Conservation (phyloP, 2,113 vertebrate species). For the Noctilio leporinus region DNA sequence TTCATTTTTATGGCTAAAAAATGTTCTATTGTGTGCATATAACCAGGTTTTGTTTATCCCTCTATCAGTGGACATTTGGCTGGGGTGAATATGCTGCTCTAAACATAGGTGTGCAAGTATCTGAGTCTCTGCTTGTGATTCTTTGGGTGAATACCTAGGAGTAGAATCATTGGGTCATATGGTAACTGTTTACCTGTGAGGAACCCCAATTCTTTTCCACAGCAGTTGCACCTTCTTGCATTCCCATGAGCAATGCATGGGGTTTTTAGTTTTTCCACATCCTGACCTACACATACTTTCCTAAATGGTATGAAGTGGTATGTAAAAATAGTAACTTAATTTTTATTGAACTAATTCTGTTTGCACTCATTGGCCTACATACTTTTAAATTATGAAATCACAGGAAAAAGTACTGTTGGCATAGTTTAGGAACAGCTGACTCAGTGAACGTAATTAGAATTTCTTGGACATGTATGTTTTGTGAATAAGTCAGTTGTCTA, state of each 20-base stretch:
- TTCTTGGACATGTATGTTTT: not conserved
- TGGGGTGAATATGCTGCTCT: not conserved
- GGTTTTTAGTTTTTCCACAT: not conserved
- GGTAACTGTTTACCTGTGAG: not conserved
- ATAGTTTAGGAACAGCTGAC: not conserved
- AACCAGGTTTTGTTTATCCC: not conserved
- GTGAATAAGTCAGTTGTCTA: not conserved
- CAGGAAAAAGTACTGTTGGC: not conserved
- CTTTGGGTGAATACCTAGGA: not conserved
- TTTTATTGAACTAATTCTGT: not conserved
- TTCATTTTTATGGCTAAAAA: not conserved
- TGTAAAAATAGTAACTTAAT: not conserved
- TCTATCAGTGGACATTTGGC: not conserved
- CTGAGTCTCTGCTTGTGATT: not conserved
- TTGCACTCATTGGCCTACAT: not conserved
- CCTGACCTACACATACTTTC: not conserved
- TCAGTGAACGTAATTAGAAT: not conserved
- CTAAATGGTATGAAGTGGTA: not conserved
- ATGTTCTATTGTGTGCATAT: not conserved
- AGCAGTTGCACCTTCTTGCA: not conserved
- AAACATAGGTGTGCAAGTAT: not conserved
- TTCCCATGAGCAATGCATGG: not conserved
- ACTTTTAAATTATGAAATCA: not conserved
- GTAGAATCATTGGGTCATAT: not conserved
- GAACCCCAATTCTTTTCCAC: not conserved